Evolutionary conservation across 2,888 invertebrate genomes (phyloP).

Genomic region (Caenorhabditis angaria): DNA sequence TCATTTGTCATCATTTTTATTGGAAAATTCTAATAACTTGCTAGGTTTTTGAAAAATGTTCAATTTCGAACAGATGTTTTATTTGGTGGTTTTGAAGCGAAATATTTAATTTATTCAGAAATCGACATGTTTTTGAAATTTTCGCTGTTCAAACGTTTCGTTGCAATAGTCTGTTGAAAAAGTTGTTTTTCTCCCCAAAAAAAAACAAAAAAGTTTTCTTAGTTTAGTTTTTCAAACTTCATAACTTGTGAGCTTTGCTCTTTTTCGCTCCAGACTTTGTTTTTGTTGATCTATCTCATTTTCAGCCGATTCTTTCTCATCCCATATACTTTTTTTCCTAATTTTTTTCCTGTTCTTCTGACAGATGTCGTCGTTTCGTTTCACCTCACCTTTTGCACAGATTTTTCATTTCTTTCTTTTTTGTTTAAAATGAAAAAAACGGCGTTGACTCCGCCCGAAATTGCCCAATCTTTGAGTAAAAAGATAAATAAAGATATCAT

Average conservation of each 20-base stretch:
- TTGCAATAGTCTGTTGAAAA: neutral
- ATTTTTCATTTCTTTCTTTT: too few species aligned
- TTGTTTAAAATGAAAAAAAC: too few species aligned
- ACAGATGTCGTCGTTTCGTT: neutral
- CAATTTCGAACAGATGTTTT: neutral
- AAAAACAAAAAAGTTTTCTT: neutral
- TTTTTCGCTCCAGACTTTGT: neutral
- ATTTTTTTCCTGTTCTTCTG: neutral
- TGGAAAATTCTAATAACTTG: too few species aligned
- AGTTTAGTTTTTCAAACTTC: too few species aligned
- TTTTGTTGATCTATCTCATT: too few species aligned
- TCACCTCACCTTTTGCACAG: neutral
- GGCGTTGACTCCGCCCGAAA: neutral
- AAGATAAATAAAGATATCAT: constrained; percentile 1
- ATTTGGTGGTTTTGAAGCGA: neutral
- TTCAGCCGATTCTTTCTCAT: too few species aligned
- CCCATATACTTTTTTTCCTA: too few species aligned
- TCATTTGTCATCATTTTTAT: too few species aligned
- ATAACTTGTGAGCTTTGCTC: too few species aligned
- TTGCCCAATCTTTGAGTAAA: neutral
- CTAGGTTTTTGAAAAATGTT: neutral
- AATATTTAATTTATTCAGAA: constrained; percentile 1
- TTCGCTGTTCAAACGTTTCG: neutral
- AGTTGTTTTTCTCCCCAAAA: neutral
- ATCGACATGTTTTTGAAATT: neutral